Conservation (phyloP, 2,797 vertebrate species). For the Cephalopachus bancanus region DNA sequence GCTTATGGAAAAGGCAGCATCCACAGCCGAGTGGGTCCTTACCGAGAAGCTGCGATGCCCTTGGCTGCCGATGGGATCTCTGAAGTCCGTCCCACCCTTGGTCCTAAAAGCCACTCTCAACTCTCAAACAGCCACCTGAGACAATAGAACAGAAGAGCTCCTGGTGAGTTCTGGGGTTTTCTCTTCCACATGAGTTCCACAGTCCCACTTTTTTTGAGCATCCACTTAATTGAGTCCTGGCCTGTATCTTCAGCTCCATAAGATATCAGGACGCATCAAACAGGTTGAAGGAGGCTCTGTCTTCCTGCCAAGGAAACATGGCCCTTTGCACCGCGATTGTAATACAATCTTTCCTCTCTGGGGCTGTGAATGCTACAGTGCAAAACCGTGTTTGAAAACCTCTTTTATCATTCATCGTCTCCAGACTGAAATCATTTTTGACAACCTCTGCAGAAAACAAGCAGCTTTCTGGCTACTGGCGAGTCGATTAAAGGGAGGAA, state of each 20-base stretch:
- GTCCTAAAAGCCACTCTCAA: neutral
- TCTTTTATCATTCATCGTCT: conserved; percentile 94
- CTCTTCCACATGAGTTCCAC: neutral
- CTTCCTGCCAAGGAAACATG: conserved; percentile 87
- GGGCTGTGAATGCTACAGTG: conserved; percentile 90
- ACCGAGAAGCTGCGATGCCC: neutral
- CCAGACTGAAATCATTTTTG: conserved; percentile 94
- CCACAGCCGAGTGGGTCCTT: neutral
- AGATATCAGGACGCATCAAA: conserved; percentile 87
- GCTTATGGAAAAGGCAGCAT: neutral
- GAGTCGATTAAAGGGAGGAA: conserved; percentile 95
- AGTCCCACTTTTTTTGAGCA: neutral
- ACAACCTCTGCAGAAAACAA: conserved; percentile 94
- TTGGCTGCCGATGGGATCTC: fast-evolving
- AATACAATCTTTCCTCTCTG: conserved; percentile 92
- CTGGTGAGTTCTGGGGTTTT: neutral
- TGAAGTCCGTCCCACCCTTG: neutral
- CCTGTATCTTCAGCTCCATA: conserved; percentile 79
- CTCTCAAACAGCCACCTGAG: neutral
- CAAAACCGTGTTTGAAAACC: conserved; percentile 92
- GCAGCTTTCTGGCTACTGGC: conserved; percentile 93
- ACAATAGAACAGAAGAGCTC: neutral
- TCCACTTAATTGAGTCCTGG: conserved; percentile 63
- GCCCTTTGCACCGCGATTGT: conserved; percentile 90
- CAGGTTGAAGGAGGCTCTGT: conserved; percentile 88